Evolutionary conservation across 2,113 vertebrate genomes (phyloP), one percentile per base, ranked within the genome.

Genomic region (Gallinago undulata): DNA sequence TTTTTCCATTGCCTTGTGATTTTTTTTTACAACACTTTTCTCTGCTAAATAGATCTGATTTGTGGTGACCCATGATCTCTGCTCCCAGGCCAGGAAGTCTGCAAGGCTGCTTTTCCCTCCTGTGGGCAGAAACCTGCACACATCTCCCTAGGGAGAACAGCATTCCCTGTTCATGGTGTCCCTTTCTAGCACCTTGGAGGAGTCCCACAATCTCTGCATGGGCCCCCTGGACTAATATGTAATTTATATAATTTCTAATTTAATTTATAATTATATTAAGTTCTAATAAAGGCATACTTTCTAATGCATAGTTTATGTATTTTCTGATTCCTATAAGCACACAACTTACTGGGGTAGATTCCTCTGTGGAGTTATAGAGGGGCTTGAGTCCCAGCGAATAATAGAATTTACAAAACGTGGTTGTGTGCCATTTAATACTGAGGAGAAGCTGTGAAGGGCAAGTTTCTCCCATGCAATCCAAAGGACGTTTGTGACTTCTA

Each of bases 301-400:
- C 6, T 35, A 66, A 37, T n/a, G 37, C 4, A 22, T 31, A 19
- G n/a, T 79, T 30, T 31, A 15, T 35, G 17, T 22, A 3, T 53
- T 73, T 53, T 55, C n/a, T 74, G 19, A 24, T 73, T 73, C 60
- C 45, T n/a, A 8, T 53, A 73, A 47, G 11, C 19, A 48, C 7
- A 67, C 0, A 12, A 21, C 50, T 89, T 78, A 50, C 6, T 35
- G 24, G 10, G 33, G 5, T 51, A 19, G 19, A 57, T 72, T 64
- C 18, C 25, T 66, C 57, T 59, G 18, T 48, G 33, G 9, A 60
- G 8, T 53, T 59, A 59, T 77, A 33, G 33, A 57, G 24, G 23
- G 9, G 7, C 5, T 83, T 2, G 0, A 41, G 66, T 51, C 11
- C 8, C 16, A 35, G 37, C 1, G 2, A 37, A 25, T 45, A 51